Base-by-base conservation (phyloP, 2,113 vertebrate genomes). In the Solea senegalensis region DNA sequence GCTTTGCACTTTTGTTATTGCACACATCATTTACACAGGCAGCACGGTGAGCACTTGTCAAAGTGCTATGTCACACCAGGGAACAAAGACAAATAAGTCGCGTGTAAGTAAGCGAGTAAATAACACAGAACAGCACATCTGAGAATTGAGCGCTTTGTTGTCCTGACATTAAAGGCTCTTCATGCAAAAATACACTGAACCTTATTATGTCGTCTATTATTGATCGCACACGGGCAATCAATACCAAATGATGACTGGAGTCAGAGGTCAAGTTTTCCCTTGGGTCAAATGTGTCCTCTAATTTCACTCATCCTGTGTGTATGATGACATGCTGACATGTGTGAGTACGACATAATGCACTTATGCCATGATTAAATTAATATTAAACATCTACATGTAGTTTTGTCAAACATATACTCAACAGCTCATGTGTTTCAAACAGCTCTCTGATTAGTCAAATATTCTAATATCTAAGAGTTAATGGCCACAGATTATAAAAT, bases 1-100 rank as follows among this genome's bases (percentile, higher is more conserved):
- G 83, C 66, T 66, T 71, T 73, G 55, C 40, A 62, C 65, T 68
- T 82, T 54, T 76, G 52, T 86, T 88, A 84, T 83, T 88, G 44
- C 72, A 27, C 13, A 63, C 54, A 86, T 86, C 64, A 84, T 81
- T 86, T 80, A 70, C 69, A 51, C 12, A 9, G 16, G 59, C 57
- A 5, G 63, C 61, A 8, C 9, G 13, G 61, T 51, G 67, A 76
- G 70, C 57, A 51, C 76, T 66, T 57, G 70, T 87, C 80, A 57
- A 21, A 81, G 34, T 41, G 70, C 84, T 72, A 80, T 52, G 27
- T 68, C 34, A 5, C 69, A 56, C 63, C 10, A 7, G 78, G 78
- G 82, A 84, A 44, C 78, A 61, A 52, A 83, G 67, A 74, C 78
- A 44, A 74, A 80, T 64, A 74, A 57, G 57, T 62, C 9, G 40